These are phyloP conservation scores for Desmodus rotundus DNA, from an alignment of 2,113 vertebrate species.

Conservation along the genomic window DNA sequence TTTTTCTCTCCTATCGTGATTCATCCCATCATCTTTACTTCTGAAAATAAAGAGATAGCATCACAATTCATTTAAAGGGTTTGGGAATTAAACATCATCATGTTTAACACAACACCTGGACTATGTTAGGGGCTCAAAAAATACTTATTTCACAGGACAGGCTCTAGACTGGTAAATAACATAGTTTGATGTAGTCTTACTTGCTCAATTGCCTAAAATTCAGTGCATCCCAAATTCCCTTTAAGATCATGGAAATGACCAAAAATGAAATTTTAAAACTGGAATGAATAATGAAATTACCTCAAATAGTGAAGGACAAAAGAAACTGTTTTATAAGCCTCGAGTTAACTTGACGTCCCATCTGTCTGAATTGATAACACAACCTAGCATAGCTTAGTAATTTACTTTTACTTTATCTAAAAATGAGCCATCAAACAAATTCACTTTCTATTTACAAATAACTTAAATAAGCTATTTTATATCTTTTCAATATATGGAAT, in stretches of 20 bases:
- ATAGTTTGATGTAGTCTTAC: not conserved
- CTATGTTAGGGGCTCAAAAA: not conserved
- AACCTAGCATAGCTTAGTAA: not conserved
- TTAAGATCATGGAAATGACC: constrained; percentile 22
- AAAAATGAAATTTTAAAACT: constrained; percentile 26
- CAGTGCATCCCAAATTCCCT: not conserved
- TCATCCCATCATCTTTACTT: constrained; percentile 4
- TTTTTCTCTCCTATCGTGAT: not conserved
- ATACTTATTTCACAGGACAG: constrained; percentile 2
- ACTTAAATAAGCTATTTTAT: constrained; percentile 40
- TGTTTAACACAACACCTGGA: not conserved
- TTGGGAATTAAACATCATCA: constrained; percentile 5
- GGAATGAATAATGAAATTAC: constrained; percentile 6
- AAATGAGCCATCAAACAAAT: constrained; percentile 36
- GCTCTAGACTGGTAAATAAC: not conserved
- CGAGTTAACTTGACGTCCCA: not conserved
- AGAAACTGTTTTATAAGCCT: not conserved
- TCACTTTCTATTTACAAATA: constrained; percentile 37
- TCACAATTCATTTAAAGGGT: not conserved
- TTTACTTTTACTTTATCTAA: constrained; percentile 31
- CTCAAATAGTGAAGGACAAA: not conserved
- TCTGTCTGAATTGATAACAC: not conserved
- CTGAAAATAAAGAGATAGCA: not conserved
- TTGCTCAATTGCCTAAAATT: not conserved
- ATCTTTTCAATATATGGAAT: constrained; percentile 15